A percentile compares a stretch with the other conserved stretches of the same genome.
Evolutionary conservation across 2,797 vertebrate genomes (phyloP).

Genomic region (Clarias platycephalus): DNA sequence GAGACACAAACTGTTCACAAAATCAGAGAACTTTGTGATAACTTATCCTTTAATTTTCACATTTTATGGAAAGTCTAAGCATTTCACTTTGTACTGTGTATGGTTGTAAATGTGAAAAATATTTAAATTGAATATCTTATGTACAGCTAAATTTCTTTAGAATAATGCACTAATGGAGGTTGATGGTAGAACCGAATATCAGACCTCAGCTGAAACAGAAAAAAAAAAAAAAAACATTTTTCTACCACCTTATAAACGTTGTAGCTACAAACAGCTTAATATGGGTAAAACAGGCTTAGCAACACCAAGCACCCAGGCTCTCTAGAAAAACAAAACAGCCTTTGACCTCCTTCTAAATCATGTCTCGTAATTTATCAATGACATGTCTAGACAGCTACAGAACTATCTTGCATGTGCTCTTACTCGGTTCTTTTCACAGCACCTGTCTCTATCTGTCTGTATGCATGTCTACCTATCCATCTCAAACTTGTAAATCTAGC

Average conservation of each 20-base stretch:
- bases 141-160: too few relatives aligned
- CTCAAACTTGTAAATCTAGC: slow-evolving; percentile 63
- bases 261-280: background rate
- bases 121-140: background rate
- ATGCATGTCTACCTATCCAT: slow-evolving; percentile 50
- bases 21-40: background rate
- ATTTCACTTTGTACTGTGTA: too few relatives aligned
- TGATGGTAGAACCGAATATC: background rate
- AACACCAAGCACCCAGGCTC: background rate
- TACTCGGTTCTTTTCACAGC: slow-evolving; percentile 32
- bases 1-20: background rate
- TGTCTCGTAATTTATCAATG: slow-evolving; percentile 15
- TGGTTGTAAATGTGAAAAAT: too few relatives aligned
- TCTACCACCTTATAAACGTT: background rate
- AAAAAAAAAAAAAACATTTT: background rate
- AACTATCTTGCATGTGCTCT: slow-evolving; percentile 3
- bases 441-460: slow-evolving; percentile 63
- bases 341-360: slow-evolving; percentile 23
- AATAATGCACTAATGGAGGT: background rate
- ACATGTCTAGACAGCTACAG: background rate
- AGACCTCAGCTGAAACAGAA: background rate
- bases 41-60: background rate
- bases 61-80: background rate
- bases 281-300: background rate
- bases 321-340: slow-evolving; percentile 34